Base-by-base conservation (phyloP, 2,113 vertebrate species). In the Stomatorhinus ivindoensis region DNA sequence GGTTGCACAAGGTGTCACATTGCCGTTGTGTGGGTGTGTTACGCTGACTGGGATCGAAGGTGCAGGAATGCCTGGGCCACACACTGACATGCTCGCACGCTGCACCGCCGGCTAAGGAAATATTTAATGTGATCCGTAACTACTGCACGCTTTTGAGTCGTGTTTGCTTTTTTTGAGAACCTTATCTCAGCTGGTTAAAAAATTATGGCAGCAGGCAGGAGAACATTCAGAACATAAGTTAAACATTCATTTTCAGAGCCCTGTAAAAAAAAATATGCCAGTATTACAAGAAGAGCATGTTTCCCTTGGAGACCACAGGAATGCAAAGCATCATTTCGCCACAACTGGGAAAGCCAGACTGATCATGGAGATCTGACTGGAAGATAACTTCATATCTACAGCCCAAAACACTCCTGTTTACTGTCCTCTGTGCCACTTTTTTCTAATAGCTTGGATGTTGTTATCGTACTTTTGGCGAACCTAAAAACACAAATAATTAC, bases 11-110 rank as follows among this genome's bases (percentile, higher is more conserved):
- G 92, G 90, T 90, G 89, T 92, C 93, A 92, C 94, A 94, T 93
- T 94, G 94, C 93, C 93, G 93, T 93, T 95, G 93, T 95, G 91
- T 90, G 58, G 8, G 87, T 92, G 92, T 53, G 21, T n/a, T 87
- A 39, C n/a, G 48, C 89, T 93, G 92, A 91, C 91, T 87, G 88
- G 90, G 89, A 91, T 91, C 1, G 35, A 91, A 89, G 88, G 21
- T 86, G 91, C 90, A 89, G 91, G 89, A 92, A 90, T 27, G 5
- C 35, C 48, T 39, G 1, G 10, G 53, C 51, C 42, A 8, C 35
- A 39, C 39, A 55, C 31, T 44, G 24, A 15, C 39, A 39, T 5
- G 53, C 27, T 61, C 24, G 4, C 86, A 21, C 3, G 42, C 31
- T 24, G 42, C 10, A 61, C 15, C 4, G 24, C 35, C 10, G 51